Evolutionary conservation across 2,797 vertebrate genomes (phyloP), one percentile per base, ranked within the genome.

Genomic region (Sebastes trivittatus): DNA sequence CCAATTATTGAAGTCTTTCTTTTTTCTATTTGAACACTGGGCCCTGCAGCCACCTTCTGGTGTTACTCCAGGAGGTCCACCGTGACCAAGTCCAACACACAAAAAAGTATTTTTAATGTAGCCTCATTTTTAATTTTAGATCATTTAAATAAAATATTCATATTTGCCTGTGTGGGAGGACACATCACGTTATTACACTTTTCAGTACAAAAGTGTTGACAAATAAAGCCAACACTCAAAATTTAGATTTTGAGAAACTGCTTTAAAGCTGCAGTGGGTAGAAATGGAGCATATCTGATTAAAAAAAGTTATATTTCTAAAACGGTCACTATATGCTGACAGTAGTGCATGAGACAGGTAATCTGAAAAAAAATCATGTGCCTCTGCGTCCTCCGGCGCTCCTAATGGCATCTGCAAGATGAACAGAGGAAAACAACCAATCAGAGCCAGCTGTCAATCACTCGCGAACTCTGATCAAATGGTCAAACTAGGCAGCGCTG

Each of bases 401-500:
- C 38, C 38, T 42, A 16, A 42, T 0, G 6, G 1, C 38, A 16
- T 42, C 38, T 42, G 38, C 38, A 42, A 16, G 38, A 42, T 16
- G 14, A 16, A 6, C 1, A 1, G 38, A 42, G 38, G 38, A 42
- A 16, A 42, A 42, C 38, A 42, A 42, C 14, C 38, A 42, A 16
- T 42, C 38, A 42, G 14, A 42, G 38, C 46, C 18, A 49, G 46
- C 46, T 49, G 46, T 49, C 46, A 49, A 49, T 49, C 46, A 20
- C 46, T 46, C 42, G 16, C 42, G 0, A 46, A 46, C 42, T 20
- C 46, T 0, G 0, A 20, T 20, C 7, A 49, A 20, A 49, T 0
- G 3, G 3, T 49, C 18, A 20, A 46, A 46, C 6, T 18, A 46
- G 42, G 3, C 42, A 46, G 16, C 42, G 6, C 42, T 46, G 16